Evolutionary conservation across 2,113 vertebrate species (phyloP).

Genomic region (Nansenia antarctica): DNA sequence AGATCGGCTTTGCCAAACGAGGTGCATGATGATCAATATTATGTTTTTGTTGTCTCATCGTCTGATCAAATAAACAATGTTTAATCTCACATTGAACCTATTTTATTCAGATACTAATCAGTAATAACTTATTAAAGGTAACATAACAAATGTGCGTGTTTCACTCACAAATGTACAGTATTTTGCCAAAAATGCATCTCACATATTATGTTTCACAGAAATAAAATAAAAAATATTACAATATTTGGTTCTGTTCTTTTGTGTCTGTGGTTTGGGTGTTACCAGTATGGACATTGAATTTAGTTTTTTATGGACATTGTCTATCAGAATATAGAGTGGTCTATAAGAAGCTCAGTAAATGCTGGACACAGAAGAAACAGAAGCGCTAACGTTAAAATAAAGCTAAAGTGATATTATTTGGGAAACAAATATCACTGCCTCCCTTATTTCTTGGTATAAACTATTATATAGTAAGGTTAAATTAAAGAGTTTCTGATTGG

Average conservation of each 20-base stretch:
- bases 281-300: no score
- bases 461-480: no score
- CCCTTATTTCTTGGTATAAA: no score
- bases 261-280: no score
- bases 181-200: not conserved
- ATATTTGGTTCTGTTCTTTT: no score
- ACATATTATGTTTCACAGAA: not conserved
- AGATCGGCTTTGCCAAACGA: no score
- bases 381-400: no score
- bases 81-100: not conserved
- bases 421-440: not conserved
- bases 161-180: constrained; percentile 1
- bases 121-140: not conserved
- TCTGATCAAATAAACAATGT: not conserved
- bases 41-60: not conserved
- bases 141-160: not conserved
- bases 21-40: not conserved
- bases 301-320: no score
- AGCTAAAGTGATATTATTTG: not conserved
- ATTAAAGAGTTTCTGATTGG: no score
- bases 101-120: not conserved
- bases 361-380: no score
- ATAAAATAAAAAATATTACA: not conserved
- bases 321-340: no score
- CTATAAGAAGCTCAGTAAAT: no score